Percentiles rank a stretch among this genome's conserved stretches.
These are phyloP conservation scores for Archivesica marissinica DNA, from an alignment of 1,140 invertebrate species.

Conservation along the genomic window DNA sequence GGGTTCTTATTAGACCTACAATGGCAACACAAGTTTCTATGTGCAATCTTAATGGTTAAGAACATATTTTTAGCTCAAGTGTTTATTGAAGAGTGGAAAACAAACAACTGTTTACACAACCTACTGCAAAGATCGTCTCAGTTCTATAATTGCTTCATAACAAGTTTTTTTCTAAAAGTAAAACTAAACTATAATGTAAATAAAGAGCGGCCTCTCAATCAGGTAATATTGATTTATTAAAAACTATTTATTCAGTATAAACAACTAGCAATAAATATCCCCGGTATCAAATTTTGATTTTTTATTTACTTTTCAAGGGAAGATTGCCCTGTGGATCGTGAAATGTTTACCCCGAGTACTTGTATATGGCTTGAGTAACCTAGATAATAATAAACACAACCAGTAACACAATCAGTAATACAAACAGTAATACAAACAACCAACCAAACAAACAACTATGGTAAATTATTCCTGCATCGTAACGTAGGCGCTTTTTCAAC, in stretches of 20 bases:
- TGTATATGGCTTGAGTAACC: not conserved
- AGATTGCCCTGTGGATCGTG: not conserved
- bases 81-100: constrained; percentile 44
- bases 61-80: constrained; percentile 38
- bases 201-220: constrained; percentile 40
- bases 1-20: too few relatives aligned
- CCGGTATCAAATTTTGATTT: constrained; percentile 59
- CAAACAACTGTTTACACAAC: constrained; percentile 63
- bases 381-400: too few relatives aligned
- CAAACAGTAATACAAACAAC: not conserved
- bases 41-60: too few relatives aligned
- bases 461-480: too few relatives aligned
- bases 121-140: constrained; percentile 26
- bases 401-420: too few relatives aligned
- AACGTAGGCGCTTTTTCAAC: too few relatives aligned
- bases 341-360: constrained; percentile 38
- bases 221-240: constrained; percentile 56
- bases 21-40: too few relatives aligned
- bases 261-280: constrained; percentile 51
- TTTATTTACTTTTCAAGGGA: constrained; percentile 53
- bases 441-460: not conserved
- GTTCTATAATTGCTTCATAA: constrained; percentile 48
- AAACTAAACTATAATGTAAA: constrained; percentile 51
- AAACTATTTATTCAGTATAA: constrained; percentile 63
- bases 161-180: constrained; percentile 44